Percentiles rank a stretch among this genome's conserved stretches.
Conservation (phyloP, 2,113 vertebrate species). For the Nannospalax galili region DNA sequence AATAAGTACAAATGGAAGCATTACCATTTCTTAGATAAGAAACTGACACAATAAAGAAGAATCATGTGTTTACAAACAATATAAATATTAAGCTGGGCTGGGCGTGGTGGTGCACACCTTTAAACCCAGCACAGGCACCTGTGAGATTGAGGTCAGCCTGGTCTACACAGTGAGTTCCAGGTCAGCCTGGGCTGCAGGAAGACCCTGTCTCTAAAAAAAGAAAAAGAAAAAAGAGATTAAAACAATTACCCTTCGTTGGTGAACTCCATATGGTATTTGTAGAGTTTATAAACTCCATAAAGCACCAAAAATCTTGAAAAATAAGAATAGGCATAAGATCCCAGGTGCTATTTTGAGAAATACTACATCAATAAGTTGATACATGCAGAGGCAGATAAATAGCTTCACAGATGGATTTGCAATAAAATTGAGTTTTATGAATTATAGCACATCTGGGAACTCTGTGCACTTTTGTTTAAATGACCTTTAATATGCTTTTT, state of each 20-base stretch:
- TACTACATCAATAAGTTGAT: not conserved
- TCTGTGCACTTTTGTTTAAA: conserved; percentile 46
- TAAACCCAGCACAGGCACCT: no score
- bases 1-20: conserved; percentile 23
- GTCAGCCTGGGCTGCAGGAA: no score
- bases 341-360: conserved; percentile 37
- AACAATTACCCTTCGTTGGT: conserved; percentile 23
- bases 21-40: not conserved
- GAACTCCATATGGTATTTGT: not conserved
- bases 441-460: not conserved
- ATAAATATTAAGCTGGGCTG: no score
- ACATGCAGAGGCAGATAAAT: not conserved
- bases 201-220: no score
- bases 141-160: no score
- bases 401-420: not conserved
- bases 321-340: not conserved
- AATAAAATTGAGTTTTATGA: conserved; percentile 33
- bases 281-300: not conserved
- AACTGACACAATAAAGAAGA: conserved; percentile 11
- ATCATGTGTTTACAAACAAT: conserved; percentile 20
- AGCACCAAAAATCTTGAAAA: not conserved
- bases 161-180: no score
- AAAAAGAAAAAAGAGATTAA: no score
- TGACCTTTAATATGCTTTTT: conserved; percentile 14
- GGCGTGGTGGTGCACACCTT: no score